phyloP scores from a whole-genome alignment of 2,113 vertebrate genomes.

The Melierax canorus region DNA sequence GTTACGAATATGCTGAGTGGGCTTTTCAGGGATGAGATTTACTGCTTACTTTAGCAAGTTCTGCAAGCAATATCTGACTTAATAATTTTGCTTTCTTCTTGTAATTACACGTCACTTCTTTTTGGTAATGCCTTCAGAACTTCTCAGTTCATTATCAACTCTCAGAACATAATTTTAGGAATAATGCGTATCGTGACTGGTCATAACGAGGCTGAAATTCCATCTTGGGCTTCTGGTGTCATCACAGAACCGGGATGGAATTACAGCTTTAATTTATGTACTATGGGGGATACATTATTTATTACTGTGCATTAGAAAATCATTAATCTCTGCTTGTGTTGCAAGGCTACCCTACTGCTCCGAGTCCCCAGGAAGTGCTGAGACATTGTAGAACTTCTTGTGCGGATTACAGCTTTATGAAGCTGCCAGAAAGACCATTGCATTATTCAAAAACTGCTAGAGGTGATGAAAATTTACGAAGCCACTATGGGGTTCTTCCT shows the following conservation, averaged over 20 bases:
- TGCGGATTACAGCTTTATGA: neutral
- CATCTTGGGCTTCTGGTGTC: constrained; percentile 66
- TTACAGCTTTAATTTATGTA: constrained; percentile 70
- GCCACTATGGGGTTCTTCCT: neutral
- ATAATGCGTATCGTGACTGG: constrained; percentile 18
- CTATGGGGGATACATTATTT: constrained; percentile 67
- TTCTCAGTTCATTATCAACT: constrained; percentile 45
- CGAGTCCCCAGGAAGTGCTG: constrained; percentile 30
- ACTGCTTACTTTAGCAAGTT: neutral
- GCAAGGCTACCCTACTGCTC: constrained; percentile 35
- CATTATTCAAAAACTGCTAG: constrained; percentile 21
- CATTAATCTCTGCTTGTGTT: constrained; percentile 63
- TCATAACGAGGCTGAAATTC: constrained; percentile 70
- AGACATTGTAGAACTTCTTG: constrained; percentile 29
- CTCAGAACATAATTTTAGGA: constrained; percentile 19
- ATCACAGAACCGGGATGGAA: constrained; percentile 65
- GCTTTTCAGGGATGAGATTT: constrained; percentile 2
- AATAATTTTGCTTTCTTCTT: constrained; percentile 44
- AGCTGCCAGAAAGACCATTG: constrained; percentile 9
- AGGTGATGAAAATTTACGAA: constrained; percentile 33
- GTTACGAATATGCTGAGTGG: neutral
- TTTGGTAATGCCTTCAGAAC: constrained; percentile 48
- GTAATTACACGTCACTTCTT: constrained; percentile 43
- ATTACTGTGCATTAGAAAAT: constrained; percentile 65
- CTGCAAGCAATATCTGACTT: constrained; percentile 7